Evolutionary conservation across 2,888 invertebrate genomes (phyloP).

Genomic region (Anthrax anthrax): DNA sequence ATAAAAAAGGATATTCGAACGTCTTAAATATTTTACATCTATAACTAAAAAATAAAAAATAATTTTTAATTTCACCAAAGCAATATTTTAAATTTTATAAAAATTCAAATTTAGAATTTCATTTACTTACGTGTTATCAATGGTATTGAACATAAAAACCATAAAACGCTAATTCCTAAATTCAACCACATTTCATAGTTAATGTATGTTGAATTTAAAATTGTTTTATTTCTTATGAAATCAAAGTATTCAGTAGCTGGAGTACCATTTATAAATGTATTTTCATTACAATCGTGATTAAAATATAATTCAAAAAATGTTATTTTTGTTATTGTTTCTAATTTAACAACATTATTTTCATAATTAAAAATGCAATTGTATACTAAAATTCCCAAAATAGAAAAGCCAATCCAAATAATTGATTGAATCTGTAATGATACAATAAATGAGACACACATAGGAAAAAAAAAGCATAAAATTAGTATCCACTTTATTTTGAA

Average conservation of each 20-base stretch:
- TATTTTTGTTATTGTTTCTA: slow-evolving; percentile 20
- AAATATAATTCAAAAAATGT: slow-evolving; percentile 31
- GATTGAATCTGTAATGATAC: slow-evolving; percentile 26
- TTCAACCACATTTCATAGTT: slow-evolving; percentile 29
- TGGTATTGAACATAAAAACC: slow-evolving; percentile 25
- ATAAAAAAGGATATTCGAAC: slow-evolving; percentile 19
- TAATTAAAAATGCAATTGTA: slow-evolving; percentile 26
- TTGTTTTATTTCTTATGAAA: slow-evolving; percentile 13
- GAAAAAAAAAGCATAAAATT: no score
- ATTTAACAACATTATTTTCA: slow-evolving; percentile 12
- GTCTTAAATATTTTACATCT: slow-evolving; percentile 18
- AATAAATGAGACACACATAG: not conserved
- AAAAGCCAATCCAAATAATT: slow-evolving; percentile 29
- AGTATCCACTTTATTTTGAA: no score
- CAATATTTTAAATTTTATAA: no score
- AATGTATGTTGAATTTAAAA: slow-evolving; percentile 22
- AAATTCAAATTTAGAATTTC: not conserved
- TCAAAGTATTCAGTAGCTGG: slow-evolving; percentile 6
- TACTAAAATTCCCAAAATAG: slow-evolving; percentile 29
- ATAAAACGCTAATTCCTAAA: slow-evolving; percentile 23
- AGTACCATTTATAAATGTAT: slow-evolving; percentile 17
- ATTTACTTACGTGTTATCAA: slow-evolving; percentile 24
- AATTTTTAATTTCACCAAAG: no score
- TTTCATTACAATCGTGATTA: slow-evolving; percentile 18
- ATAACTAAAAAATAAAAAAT: slow-evolving; percentile 18